phyloP scores from a whole-genome alignment of 2,797 vertebrate species.

The Spheniscus humboldti region DNA sequence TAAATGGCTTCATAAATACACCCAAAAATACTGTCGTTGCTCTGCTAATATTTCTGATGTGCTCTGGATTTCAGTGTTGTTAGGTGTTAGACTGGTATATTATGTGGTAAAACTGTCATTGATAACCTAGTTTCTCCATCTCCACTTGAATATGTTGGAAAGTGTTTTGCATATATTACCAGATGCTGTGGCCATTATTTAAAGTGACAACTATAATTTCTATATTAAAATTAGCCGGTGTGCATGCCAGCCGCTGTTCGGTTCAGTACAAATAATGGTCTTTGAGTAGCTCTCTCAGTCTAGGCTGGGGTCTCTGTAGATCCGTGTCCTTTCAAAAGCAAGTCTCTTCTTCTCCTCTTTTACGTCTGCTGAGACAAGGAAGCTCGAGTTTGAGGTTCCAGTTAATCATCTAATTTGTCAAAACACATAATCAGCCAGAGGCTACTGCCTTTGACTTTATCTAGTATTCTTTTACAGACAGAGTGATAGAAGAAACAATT shows the following conservation, averaged over 20 bases:
- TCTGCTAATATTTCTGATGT: not conserved
- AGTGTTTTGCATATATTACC: not conserved
- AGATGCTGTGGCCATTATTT: not conserved
- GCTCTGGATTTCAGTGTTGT: not conserved
- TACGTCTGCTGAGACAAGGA: not conserved
- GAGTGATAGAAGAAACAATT: conserved; percentile 33
- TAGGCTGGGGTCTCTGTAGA: not conserved
- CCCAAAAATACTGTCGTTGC: not conserved
- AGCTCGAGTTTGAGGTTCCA: conserved; percentile 22
- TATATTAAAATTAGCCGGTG: not conserved
- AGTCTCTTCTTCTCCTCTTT: not conserved
- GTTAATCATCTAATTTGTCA: conserved; percentile 45
- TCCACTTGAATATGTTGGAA: not conserved
- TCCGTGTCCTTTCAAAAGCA: not conserved
- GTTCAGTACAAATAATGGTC: not conserved
- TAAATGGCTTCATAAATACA: conserved; percentile 28
- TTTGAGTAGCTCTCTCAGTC: not conserved
- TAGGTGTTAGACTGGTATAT: not conserved
- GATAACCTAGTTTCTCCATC: not conserved
- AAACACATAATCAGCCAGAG: conserved; percentile 37
- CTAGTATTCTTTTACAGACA: not conserved
- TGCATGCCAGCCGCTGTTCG: not conserved
- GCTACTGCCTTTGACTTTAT: conserved; percentile 38
- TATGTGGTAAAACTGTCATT: conserved; percentile 20
- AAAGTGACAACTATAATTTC: conserved; percentile 26